Percentiles rank a stretch among this genome's conserved stretches.
Conservation (phyloP, 2,797 vertebrate species). For the Lemur catta region DNA sequence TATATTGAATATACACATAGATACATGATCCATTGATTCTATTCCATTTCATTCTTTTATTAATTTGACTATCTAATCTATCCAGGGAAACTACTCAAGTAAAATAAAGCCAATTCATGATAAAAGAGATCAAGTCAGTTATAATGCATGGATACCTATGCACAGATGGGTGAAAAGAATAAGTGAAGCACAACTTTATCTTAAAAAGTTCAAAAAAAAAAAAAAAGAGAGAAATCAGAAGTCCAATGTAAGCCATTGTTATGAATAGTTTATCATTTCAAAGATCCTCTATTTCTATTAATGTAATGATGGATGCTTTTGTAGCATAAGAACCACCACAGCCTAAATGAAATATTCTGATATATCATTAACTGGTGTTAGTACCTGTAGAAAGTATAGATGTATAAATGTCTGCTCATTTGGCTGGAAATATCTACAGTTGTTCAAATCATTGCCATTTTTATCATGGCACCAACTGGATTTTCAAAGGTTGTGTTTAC, state of each 20-base stretch:
- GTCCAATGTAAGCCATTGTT: background rate
- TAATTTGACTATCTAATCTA: background rate
- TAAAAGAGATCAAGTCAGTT: background rate
- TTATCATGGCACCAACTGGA: background rate
- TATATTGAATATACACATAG: background rate
- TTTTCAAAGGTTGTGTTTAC: constrained; percentile 4
- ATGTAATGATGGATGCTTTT: background rate
- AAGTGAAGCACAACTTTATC: background rate
- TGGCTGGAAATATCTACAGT: background rate
- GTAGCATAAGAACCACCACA: background rate
- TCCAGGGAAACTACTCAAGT: background rate
- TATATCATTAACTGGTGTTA: background rate
- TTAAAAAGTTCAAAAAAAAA: background rate
- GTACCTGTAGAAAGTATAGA: background rate
- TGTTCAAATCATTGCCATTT: background rate
- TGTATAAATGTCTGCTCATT: background rate
- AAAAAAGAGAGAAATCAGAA: background rate
- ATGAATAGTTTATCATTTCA: background rate
- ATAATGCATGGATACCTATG: background rate
- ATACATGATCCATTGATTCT: background rate
- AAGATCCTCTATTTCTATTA: constrained; percentile 2
- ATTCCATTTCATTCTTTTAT: background rate
- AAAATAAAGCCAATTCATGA: background rate
- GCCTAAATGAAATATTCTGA: background rate
- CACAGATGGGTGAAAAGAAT: background rate